A percentile compares a stretch with the other conserved stretches of the same genome.
These are phyloP conservation scores for Trachemys scripta DNA, from an alignment of 2,113 vertebrate species.

Conservation along the genomic window DNA sequence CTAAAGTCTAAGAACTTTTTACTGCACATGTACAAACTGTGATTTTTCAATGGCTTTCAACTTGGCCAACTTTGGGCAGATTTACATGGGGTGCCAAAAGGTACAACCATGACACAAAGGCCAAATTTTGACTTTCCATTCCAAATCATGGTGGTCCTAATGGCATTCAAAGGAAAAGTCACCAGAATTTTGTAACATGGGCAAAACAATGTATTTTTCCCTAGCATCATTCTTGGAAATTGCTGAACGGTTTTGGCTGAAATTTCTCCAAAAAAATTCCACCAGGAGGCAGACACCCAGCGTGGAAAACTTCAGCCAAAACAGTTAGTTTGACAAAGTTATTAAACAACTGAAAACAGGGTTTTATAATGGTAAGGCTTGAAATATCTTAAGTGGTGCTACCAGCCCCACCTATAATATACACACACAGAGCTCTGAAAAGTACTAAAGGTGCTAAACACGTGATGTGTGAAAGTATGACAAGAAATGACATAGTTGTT, in stretches of 20 bases:
- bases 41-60: neutral
- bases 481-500: neutral
- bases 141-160: neutral
- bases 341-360: neutral
- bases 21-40: neutral
- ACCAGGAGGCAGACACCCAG: neutral
- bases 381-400: conserved; percentile 5
- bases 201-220: neutral
- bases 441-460: neutral
- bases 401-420: neutral
- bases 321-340: neutral
- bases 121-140: neutral
- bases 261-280: neutral
- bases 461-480: neutral
- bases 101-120: neutral
- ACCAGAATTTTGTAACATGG: neutral
- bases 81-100: neutral
- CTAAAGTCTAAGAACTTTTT: neutral
- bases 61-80: neutral
- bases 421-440: neutral
- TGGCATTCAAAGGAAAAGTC: neutral
- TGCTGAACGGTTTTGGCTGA: neutral
- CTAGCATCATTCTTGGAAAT: neutral
- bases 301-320: neutral
- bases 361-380: neutral